phyloP scores from a whole-genome alignment of 2,797 vertebrate species.

The Epinephelus coioides region DNA sequence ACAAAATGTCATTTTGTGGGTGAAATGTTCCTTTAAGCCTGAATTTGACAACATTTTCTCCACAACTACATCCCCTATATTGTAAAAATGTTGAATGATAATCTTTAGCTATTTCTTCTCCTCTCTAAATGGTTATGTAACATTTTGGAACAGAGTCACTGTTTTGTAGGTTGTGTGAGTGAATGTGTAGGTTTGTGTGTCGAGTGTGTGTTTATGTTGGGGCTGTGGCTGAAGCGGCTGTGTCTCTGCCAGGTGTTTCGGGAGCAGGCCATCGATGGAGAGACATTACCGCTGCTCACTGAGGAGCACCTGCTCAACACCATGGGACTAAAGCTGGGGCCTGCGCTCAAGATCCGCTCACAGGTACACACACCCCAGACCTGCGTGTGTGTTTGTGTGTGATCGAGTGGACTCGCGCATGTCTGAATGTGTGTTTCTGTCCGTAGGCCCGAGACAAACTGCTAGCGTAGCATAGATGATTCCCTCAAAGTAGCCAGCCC shows the following conservation, averaged over 20 bases:
- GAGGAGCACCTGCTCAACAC: conserved; percentile 97
- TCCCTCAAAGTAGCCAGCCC: conserved; percentile 71
- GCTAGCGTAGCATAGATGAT: conserved; percentile 69
- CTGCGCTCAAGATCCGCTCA: conserved; percentile 96
- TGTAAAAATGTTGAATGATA: background rate
- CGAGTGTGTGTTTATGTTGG: conserved; percentile 47
- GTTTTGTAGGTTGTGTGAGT: conserved; percentile 47
- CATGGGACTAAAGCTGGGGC: conserved; percentile 97
- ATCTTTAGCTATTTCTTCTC: background rate
- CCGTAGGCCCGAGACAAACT: conserved; percentile 44
- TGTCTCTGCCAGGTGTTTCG: conserved; percentile 93
- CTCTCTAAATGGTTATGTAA: conserved; percentile 15
- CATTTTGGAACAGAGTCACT: conserved; percentile 38
- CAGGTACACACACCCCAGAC: conserved; percentile 89
- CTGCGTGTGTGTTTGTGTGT: conserved; percentile 48
- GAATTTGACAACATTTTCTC: background rate
- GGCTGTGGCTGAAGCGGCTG: conserved; percentile 83
- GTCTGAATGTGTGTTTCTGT: conserved; percentile 60
- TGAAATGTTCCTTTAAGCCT: background rate
- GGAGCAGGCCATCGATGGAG: conserved; percentile 97
- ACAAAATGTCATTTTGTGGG: no score
- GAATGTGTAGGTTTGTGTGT: conserved; percentile 42
- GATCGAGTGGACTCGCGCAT: conserved; percentile 45
- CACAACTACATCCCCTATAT: background rate
- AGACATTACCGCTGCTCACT: conserved; percentile 95